These are phyloP conservation scores for Teleogryllus occipitalis DNA, from an alignment of 1,140 invertebrate genomes.

Conservation along the genomic window DNA sequence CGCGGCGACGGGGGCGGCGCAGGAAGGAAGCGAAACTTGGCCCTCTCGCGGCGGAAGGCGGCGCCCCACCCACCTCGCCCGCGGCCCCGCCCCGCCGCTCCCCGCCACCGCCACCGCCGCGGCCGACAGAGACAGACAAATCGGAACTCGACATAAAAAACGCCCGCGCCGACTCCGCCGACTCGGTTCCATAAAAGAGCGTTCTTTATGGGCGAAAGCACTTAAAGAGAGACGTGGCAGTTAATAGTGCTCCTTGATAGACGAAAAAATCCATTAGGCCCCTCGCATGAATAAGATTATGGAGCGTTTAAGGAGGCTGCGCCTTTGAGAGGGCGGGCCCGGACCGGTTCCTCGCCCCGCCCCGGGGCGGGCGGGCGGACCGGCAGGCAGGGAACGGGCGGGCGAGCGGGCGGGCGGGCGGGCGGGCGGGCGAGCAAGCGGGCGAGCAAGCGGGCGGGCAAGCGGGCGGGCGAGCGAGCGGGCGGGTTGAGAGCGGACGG, in stretches of 20 bases:
- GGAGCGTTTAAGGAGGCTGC: background rate
- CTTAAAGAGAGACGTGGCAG: constrained; percentile 3
- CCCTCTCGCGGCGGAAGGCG: too few relatives aligned
- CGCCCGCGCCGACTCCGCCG: background rate
- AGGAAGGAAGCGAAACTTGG: too few relatives aligned
- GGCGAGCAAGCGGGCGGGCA: too few relatives aligned
- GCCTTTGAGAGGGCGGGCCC: background rate
- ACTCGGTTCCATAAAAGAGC: background rate
- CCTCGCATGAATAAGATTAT: background rate
- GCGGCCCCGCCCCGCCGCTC: too few relatives aligned
- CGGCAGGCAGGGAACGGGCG: background rate
- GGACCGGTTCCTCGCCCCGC: background rate
- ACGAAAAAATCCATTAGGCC: background rate
- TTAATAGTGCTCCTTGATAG: constrained; percentile 1
- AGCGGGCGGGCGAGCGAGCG: too few relatives aligned
- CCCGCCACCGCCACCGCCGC: too few relatives aligned
- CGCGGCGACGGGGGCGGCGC: too few relatives aligned
- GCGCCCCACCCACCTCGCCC: too few relatives aligned
- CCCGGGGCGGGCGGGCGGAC: too few relatives aligned
- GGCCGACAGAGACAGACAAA: background rate
- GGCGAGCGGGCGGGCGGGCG: background rate
- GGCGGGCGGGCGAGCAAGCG: too few relatives aligned
- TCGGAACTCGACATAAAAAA: background rate
- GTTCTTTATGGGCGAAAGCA: constrained; percentile 3
- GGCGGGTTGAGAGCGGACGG: too few relatives aligned